A percentile compares a stretch with the other conserved stretches of the same genome.
These are phyloP conservation scores for Euplagia quadripunctaria DNA, from an alignment of 2,888 invertebrate genomes.

Conservation along the genomic window DNA sequence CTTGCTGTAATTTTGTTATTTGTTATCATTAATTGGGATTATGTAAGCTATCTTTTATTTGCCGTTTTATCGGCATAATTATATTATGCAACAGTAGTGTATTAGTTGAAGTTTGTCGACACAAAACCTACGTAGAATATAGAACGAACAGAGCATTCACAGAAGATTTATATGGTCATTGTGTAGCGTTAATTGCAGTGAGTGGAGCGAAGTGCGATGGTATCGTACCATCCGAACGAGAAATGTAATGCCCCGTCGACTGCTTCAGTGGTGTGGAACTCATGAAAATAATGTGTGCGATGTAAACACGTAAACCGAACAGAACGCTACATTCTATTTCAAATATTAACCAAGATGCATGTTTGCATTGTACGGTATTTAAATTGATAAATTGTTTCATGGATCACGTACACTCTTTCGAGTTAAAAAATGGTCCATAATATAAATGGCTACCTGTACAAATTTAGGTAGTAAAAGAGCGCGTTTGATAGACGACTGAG, in stretches of 20 bases:
- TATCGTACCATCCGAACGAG: slow-evolving; percentile 78
- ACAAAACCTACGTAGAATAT: slow-evolving; percentile 66
- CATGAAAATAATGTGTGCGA: slow-evolving; percentile 62
- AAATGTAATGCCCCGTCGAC: slow-evolving; percentile 71
- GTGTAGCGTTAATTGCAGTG: slow-evolving; percentile 85
- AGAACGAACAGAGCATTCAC: slow-evolving; percentile 77
- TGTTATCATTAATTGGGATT: slow-evolving; percentile 66
- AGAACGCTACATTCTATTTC: slow-evolving; percentile 50
- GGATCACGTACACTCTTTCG: slow-evolving; percentile 50
- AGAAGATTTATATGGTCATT: slow-evolving; percentile 85
- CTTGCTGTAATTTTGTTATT: slow-evolving; percentile 65
- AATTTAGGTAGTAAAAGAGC: slow-evolving; percentile 61
- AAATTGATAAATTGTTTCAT: slow-evolving; percentile 61
- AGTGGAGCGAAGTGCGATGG: slow-evolving; percentile 81
- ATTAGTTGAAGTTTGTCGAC: slow-evolving; percentile 58
- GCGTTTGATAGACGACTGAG: slow-evolving; percentile 59
- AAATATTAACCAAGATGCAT: slow-evolving; percentile 56
- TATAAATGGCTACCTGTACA: slow-evolving; percentile 58
- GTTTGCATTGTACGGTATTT: slow-evolving; percentile 50
- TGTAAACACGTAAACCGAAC: slow-evolving; percentile 58
- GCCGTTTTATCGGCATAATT: slow-evolving; percentile 17
- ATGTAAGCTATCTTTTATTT: slow-evolving; percentile 47
- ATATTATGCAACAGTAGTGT: slow-evolving; percentile 49
- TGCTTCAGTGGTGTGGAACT: slow-evolving; percentile 58
- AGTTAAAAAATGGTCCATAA: slow-evolving; percentile 56